These are phyloP conservation scores for Noctuana brunneofusca DNA, from an alignment of 2,888 invertebrate genomes.

Conservation along the genomic window DNA sequence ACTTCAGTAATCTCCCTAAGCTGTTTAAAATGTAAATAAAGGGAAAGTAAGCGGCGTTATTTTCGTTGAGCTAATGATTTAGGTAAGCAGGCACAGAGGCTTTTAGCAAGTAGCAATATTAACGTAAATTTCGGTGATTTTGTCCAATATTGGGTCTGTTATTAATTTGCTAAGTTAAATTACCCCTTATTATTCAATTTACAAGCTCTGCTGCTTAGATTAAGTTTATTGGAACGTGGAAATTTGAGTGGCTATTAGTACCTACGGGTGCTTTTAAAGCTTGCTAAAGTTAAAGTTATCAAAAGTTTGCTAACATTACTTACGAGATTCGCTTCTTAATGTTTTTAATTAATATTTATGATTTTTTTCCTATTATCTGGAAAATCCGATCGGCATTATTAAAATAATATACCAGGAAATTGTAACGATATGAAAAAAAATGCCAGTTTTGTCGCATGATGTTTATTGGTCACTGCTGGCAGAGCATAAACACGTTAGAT, in stretches of 20 bases:
- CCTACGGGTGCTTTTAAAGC: constrained; percentile 1
- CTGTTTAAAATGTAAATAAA: not conserved
- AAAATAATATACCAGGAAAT: no score
- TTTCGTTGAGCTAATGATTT: not conserved
- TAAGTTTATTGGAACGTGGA: constrained; percentile 4
- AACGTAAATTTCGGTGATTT: not conserved
- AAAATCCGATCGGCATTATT: not conserved
- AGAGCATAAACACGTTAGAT: no score
- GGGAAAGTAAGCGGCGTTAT: not conserved
- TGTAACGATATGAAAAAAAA: no score
- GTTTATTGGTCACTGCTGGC: no score
- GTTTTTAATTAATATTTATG: not conserved
- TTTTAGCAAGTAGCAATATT: not conserved
- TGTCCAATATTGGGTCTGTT: constrained; percentile 13
- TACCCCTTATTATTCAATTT: constrained; percentile 13
- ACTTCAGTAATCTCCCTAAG: constrained; percentile 6
- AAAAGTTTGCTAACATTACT: constrained; percentile 5
- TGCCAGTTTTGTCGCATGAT: no score
- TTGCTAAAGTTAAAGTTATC: constrained; percentile 10
- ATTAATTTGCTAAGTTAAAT: constrained; percentile 12
- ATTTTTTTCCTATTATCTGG: not conserved
- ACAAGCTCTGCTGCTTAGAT: constrained; percentile 14
- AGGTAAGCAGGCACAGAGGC: not conserved
- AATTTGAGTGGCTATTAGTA: constrained; percentile 23
- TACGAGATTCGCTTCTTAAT: not conserved